Conservation (phyloP, 2,888 invertebrate species). For the Sminthurides aquaticus region DNA sequence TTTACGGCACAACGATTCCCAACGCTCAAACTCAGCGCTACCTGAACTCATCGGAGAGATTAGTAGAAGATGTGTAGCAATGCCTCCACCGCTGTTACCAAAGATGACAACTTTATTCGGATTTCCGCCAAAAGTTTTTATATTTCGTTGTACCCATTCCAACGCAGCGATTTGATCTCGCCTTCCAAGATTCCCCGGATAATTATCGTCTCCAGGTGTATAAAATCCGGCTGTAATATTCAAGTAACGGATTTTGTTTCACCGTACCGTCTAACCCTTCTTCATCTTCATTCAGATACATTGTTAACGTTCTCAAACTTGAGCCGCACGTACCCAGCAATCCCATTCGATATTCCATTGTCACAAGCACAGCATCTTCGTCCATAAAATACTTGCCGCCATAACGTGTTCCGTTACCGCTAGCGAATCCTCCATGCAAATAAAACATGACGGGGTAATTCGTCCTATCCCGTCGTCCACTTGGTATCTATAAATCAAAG, state of each 20-base stretch:
- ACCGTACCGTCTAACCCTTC: too few species aligned
- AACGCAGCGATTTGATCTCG: constrained; percentile 18
- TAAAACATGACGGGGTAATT: constrained; percentile 12
- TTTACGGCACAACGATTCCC: too few species aligned
- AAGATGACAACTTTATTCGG: constrained; percentile 19
- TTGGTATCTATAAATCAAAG: neutral
- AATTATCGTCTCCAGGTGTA: constrained; percentile 8
- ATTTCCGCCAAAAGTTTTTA: constrained; percentile 17
- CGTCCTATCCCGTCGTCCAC: neutral
- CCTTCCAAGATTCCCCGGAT: constrained; percentile 13
- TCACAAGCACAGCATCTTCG: constrained; percentile 19
- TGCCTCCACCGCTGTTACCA: constrained; percentile 23
- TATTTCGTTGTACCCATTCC: constrained; percentile 22
- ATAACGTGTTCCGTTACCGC: constrained; percentile 18
- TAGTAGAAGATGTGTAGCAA: constrained; percentile 15
- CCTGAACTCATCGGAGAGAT: constrained; percentile 24
- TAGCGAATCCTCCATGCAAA: constrained; percentile 15
- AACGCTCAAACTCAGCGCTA: neutral
- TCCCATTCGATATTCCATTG: constrained; percentile 18
- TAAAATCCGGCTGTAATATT: constrained; percentile 7
- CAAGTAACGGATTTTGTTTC: neutral
- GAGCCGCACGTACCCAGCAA: constrained; percentile 1
- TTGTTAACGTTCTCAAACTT: too few species aligned
- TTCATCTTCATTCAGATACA: too few species aligned
- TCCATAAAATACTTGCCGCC: constrained; percentile 19